These are phyloP conservation scores for Tenthredo notha DNA, from an alignment of 2,888 invertebrate genomes.

Conservation along the genomic window DNA sequence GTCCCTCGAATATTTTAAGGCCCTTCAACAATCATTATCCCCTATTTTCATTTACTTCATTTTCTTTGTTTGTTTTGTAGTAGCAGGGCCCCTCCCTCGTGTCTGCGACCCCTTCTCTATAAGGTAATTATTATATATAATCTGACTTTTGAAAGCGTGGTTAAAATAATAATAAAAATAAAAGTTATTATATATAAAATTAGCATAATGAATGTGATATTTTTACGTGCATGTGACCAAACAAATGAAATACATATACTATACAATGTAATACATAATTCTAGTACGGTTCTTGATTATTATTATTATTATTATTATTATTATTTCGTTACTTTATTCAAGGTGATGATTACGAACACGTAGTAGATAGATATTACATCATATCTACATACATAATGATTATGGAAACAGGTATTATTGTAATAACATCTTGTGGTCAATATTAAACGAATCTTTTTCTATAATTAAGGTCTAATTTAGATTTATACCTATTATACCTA, in stretches of 20 bases:
- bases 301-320: not conserved
- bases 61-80: not conserved
- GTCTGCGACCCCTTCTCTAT: not conserved
- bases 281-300: not conserved
- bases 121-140: constrained; percentile 5
- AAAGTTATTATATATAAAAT: constrained; percentile 20
- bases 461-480: not conserved
- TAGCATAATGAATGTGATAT: constrained; percentile 60
- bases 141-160: constrained; percentile 2
- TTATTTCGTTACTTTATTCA: constrained; percentile 1
- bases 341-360: not conserved
- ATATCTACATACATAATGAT: constrained; percentile 5
- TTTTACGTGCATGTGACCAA: constrained; percentile 63
- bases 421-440: constrained; percentile 43
- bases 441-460: constrained; percentile 52
- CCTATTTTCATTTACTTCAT: not conserved
- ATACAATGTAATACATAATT: constrained; percentile 3
- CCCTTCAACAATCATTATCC: not conserved
- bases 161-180: not conserved
- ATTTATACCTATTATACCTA: not conserved
- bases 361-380: constrained; percentile 10
- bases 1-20: constrained; percentile 2
- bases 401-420: constrained; percentile 19
- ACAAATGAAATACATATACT: constrained; percentile 39
- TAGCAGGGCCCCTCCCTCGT: not conserved